These are phyloP conservation scores for Parasteatoda tepidariorum DNA, from an alignment of 1,140 invertebrate species.

Conservation along the genomic window DNA sequence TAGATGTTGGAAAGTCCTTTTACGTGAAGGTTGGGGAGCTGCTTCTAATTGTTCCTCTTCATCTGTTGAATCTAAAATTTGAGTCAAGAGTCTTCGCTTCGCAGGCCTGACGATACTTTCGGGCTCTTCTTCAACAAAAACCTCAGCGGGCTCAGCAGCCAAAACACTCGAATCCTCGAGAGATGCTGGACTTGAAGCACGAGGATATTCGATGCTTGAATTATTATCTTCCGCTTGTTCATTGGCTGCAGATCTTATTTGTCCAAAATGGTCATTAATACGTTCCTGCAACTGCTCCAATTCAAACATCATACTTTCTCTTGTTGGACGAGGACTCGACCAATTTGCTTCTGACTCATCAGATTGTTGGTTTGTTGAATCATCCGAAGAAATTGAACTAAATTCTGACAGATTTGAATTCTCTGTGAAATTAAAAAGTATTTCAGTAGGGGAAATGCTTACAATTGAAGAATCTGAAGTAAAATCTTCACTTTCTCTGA, in stretches of 20 bases:
- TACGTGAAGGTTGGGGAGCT: not conserved
- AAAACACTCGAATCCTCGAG: not conserved
- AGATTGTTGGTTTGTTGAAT: too few relatives aligned
- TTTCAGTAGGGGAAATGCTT: slow-evolving; percentile 1
- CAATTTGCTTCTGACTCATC: too few relatives aligned
- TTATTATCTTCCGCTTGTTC: too few relatives aligned
- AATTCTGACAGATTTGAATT: too few relatives aligned
- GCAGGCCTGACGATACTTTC: not conserved
- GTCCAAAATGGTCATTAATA: too few relatives aligned
- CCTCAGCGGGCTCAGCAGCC: not conserved
- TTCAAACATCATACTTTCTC: too few relatives aligned
- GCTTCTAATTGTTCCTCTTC: not conserved
- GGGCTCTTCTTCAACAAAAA: not conserved
- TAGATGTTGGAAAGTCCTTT: not conserved
- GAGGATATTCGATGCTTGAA: not conserved
- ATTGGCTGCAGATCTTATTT: too few relatives aligned
- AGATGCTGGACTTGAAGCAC: not conserved
- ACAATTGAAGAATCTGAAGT: not conserved
- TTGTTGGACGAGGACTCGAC: too few relatives aligned
- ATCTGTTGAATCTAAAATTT: not conserved
- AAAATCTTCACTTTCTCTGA: not conserved
- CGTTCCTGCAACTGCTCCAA: too few relatives aligned
- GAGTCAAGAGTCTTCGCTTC: not conserved
- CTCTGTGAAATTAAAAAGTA: not conserved
- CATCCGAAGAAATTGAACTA: too few relatives aligned